These are phyloP conservation scores for Capitulum mitella DNA, from an alignment of 2,888 invertebrate species.

Conservation along the genomic window DNA sequence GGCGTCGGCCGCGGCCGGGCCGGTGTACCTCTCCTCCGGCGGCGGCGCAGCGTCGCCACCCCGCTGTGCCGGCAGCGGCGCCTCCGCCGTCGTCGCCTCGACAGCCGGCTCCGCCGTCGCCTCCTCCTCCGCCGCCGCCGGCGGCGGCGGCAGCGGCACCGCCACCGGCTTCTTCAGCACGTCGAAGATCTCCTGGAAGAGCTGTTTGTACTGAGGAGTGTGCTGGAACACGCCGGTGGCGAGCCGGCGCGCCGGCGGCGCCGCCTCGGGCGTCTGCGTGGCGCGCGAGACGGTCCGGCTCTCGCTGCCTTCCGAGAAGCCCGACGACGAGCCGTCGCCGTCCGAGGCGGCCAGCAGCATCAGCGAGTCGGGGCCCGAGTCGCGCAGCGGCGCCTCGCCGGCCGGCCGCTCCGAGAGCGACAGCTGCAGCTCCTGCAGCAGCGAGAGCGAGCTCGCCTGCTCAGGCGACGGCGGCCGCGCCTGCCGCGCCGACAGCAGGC, in stretches of 20 bases:
- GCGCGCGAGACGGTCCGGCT: constrained; percentile 35
- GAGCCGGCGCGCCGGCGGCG: constrained; percentile 31
- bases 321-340: constrained; percentile 35
- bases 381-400: neutral
- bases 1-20: neutral
- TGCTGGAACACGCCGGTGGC: constrained; percentile 30
- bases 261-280: constrained; percentile 33
- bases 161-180: constrained; percentile 35
- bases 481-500: constrained; percentile 35
- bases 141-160: too few relatives aligned
- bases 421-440: constrained; percentile 19
- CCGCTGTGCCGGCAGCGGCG: neutral
- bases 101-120: constrained; percentile 25
- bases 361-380: neutral
- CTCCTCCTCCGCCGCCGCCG: too few relatives aligned
- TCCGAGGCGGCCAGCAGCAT: constrained; percentile 34
- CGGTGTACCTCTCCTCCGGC: too few relatives aligned
- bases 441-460: constrained; percentile 1
- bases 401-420: too few relatives aligned
- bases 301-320: constrained; percentile 33
- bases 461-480: constrained; percentile 26
- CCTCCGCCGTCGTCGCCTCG: neutral
- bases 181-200: constrained; percentile 37
- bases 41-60: too few relatives aligned
- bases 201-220: constrained; percentile 34